phyloP scores from a whole-genome alignment of 2,888 invertebrate genomes.

The Drosophila borborema region DNA sequence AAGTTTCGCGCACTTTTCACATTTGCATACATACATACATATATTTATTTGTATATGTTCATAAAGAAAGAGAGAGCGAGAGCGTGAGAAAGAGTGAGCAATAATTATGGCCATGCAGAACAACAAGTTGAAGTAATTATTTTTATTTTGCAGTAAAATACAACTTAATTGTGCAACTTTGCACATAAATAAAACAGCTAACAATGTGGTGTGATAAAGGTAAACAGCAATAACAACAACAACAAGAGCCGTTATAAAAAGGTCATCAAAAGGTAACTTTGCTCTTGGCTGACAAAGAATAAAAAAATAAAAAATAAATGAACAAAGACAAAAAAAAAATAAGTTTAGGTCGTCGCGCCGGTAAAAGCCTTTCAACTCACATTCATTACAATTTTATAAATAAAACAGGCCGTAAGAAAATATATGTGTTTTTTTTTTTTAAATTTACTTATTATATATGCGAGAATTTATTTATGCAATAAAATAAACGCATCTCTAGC shows the following conservation, averaged over 20 bases:
- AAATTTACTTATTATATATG: not conserved
- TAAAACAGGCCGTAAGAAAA: not conserved
- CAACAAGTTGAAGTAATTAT: slow-evolving; percentile 56
- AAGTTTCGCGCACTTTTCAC: slow-evolving; percentile 46
- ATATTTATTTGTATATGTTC: not conserved
- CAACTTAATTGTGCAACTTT: slow-evolving; percentile 67
- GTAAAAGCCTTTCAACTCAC: slow-evolving; percentile 6
- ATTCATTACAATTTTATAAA: slow-evolving; percentile 12
- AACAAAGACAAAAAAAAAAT: not conserved
- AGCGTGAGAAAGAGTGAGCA: not conserved
- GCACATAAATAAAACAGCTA: slow-evolving; percentile 60
- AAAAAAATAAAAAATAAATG: not conserved
- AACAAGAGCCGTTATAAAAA: slow-evolving; percentile 25
- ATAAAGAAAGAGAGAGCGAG: slow-evolving; percentile 1
- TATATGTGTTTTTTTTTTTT: not conserved
- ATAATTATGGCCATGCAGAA: slow-evolving; percentile 39
- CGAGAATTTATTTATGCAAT: not conserved
- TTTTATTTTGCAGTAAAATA: slow-evolving; percentile 56
- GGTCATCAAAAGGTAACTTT: slow-evolving; percentile 48
- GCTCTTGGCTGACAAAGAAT: slow-evolving; percentile 14
- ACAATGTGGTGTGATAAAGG: slow-evolving; percentile 57
- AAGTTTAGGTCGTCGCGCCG: slow-evolving; percentile 4
- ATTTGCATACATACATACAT: slow-evolving; percentile 28
- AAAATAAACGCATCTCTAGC: not conserved
- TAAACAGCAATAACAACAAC: slow-evolving; percentile 18